A percentile compares a stretch with the other conserved stretches of the same genome.
phyloP scores from a whole-genome alignment of 2,888 invertebrate genomes.

The Mesoligia furuncula region DNA sequence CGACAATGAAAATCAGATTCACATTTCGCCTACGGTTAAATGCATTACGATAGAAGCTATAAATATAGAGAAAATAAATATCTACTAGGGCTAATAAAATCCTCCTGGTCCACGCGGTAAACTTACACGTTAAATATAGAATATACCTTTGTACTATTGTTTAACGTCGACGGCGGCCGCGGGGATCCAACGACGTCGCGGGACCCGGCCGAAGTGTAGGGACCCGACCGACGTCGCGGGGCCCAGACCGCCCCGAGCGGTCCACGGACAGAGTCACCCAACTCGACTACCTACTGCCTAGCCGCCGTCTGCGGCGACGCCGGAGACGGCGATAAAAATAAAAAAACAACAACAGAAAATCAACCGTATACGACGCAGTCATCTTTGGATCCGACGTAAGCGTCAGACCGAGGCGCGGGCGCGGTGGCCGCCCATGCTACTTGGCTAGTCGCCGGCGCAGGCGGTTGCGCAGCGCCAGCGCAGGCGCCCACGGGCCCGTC shows the following conservation, averaged over 20 bases:
- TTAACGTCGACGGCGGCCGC: slow-evolving; percentile 74
- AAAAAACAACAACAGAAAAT: slow-evolving; percentile 80
- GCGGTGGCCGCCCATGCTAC: slow-evolving; percentile 72
- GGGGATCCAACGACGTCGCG: slow-evolving; percentile 45
- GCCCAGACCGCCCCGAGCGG: slow-evolving; percentile 50
- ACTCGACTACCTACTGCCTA: slow-evolving; percentile 56
- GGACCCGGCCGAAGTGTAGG: slow-evolving; percentile 44
- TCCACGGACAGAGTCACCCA: slow-evolving; percentile 57
- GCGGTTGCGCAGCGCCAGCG: slow-evolving; percentile 85
- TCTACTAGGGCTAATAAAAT: slow-evolving; percentile 84
- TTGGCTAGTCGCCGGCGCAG: slow-evolving; percentile 85
- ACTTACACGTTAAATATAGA: slow-evolving; percentile 85
- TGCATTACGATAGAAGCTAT: slow-evolving; percentile 84
- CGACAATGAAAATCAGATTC: slow-evolving; percentile 81
- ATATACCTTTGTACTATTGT: slow-evolving; percentile 88
- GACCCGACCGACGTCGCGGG: slow-evolving; percentile 44
- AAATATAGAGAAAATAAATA: slow-evolving; percentile 87
- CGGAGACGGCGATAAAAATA: slow-evolving; percentile 57
- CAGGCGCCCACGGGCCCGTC: slow-evolving; percentile 84
- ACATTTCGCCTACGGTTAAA: slow-evolving; percentile 83
- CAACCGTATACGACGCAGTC: slow-evolving; percentile 84
- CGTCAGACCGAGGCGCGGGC: slow-evolving; percentile 75
- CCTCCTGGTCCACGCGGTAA: slow-evolving; percentile 87
- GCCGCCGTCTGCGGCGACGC: slow-evolving; percentile 59
- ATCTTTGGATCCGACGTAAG: slow-evolving; percentile 82